Evolutionary conservation across 2,888 invertebrate species (phyloP), one percentile per base, ranked within the genome.

Genomic region (Automeris io): DNA sequence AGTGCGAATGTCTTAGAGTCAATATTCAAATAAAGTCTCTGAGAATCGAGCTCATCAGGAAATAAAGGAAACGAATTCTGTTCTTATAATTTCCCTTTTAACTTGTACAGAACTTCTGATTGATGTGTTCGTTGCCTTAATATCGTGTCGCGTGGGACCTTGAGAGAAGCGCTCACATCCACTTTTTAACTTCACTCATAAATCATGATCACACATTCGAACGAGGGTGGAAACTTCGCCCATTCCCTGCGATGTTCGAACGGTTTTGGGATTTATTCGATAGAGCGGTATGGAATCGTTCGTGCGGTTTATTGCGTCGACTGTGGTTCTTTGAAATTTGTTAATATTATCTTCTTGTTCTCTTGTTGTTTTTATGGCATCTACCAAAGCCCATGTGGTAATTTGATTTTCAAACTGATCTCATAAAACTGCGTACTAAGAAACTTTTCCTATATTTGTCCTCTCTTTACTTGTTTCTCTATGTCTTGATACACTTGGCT

Each of bases 151-250:
- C 35, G 9, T 7, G 24, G 32, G 40, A 35, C 35, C 34, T 37
- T 33, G 40, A 16, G 34, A 35, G n/a, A n/a, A n/a, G 29, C 31
- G 35, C 40, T 37, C 25, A 18, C 24, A 18, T 39, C 22, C 35
- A 35, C 43, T 37, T 39, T 43, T 40, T 37, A 43, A 43, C 37
- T 43, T 35, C 7, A 18, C 33, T 22, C 40, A 43, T 43, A 43
- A 43, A 43, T 43, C 43, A 43, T 43, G 33, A 35, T 43, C 40
- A 40, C 37, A 43, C 43, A 43, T 37, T 40, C 32, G 37, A 21
- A 33, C 33, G 18, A 25, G 36, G 35, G 35, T 19, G 18, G 26
- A 35, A 43, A 39, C 36, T 42, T 42, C 22, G 34, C 12, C 29
- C 33, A 33, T 43, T 31, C 24, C 29, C 37, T 40, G 29, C 33